Percentiles rank a stretch among this genome's conserved stretches.
Conservation (phyloP, 2,797 vertebrate species). For the Kryptopterus vitreolus region DNA sequence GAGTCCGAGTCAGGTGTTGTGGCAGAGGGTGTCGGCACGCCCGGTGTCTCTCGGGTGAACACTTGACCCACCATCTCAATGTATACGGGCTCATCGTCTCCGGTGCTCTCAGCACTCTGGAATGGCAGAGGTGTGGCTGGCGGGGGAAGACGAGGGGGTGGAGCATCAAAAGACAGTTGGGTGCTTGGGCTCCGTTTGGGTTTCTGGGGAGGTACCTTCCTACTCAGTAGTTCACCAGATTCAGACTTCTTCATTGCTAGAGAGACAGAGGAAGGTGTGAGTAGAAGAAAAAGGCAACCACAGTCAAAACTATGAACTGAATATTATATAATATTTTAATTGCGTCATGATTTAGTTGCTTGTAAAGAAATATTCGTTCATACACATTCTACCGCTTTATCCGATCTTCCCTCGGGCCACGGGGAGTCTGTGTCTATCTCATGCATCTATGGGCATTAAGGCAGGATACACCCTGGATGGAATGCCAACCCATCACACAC, state of each 20-base stretch:
- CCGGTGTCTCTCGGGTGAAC: constrained; percentile 75
- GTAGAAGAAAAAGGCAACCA: not conserved
- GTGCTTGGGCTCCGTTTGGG: constrained; percentile 90
- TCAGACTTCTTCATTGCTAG: constrained; percentile 83
- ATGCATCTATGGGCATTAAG: too few relatives aligned
- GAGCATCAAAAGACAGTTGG: constrained; percentile 79
- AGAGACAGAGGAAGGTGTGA: constrained; percentile 15
- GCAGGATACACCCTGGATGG: too few relatives aligned
- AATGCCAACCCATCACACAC: too few relatives aligned
- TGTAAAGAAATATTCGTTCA: too few relatives aligned
- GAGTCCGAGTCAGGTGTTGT: constrained; percentile 85
- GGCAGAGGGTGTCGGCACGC: constrained; percentile 70
- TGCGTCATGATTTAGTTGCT: too few relatives aligned
- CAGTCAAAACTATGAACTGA: not conserved
- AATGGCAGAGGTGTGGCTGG: constrained; percentile 73
- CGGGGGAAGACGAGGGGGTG: constrained; percentile 67
- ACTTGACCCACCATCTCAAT: constrained; percentile 93
- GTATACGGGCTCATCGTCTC: constrained; percentile 88
- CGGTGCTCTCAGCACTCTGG: constrained; percentile 66
- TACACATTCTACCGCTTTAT: too few relatives aligned
- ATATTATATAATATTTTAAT: too few relatives aligned
- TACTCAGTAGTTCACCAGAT: constrained; percentile 72
- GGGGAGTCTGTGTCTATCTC: too few relatives aligned
- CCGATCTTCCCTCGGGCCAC: too few relatives aligned
- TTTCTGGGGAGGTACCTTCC: constrained; percentile 87